phyloP scores from a whole-genome alignment of 2,888 invertebrate species.

The Tanypteryx hageni region DNA sequence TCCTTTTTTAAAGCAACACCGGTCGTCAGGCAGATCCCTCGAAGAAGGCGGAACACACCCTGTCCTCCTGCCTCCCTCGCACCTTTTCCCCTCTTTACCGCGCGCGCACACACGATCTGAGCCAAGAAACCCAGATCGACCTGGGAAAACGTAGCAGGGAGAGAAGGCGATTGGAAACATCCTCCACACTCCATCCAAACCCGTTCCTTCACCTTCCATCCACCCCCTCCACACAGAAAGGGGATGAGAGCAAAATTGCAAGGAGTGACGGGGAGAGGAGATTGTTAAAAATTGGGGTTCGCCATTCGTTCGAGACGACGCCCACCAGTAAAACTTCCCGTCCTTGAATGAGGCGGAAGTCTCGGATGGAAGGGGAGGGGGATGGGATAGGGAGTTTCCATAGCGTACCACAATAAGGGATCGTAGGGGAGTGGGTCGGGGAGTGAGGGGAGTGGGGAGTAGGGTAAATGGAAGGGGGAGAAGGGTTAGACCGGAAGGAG shows the following conservation, averaged over 20 bases:
- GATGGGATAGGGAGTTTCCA: too few species aligned
- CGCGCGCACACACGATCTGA: not conserved
- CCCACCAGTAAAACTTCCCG: too few species aligned
- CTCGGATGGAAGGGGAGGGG: not conserved
- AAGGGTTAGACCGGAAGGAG: slow-evolving; percentile 5
- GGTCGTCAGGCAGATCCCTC: not conserved
- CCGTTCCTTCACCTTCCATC: too few species aligned
- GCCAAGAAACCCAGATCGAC: not conserved
- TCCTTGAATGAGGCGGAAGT: not conserved
- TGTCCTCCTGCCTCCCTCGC: not conserved
- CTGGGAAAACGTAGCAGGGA: not conserved
- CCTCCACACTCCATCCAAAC: too few species aligned
- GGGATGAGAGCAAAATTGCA: not conserved
- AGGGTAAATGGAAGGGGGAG: not conserved
- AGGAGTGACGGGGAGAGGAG: not conserved
- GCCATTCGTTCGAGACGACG: too few species aligned
- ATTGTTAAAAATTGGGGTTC: not conserved
- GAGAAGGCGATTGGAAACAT: not conserved
- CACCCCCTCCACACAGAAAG: too few species aligned
- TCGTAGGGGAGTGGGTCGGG: not conserved
- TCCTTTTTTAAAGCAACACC: not conserved
- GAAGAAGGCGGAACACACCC: not conserved
- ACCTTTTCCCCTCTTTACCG: too few species aligned
- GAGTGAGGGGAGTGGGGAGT: not conserved
- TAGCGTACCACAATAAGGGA: too few species aligned